phyloP scores from a whole-genome alignment of 64 coral and sea anemone genomes.

The Dendronephthya gigantea region DNA sequence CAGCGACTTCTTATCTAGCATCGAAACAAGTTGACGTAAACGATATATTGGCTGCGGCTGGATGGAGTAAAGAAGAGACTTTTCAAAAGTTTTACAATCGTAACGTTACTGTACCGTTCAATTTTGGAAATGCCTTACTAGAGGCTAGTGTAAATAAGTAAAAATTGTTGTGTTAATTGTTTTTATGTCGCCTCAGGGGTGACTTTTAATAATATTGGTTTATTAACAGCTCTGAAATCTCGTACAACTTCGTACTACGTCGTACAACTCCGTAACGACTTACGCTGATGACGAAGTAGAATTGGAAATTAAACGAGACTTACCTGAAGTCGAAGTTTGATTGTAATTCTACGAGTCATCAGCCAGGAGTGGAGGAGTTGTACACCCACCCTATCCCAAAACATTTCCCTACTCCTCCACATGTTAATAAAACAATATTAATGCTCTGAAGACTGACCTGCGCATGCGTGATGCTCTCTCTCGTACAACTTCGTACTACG shows the following conservation, averaged over 20 bases:
- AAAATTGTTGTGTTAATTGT: background rate
- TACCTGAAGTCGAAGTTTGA: no score
- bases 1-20: background rate
- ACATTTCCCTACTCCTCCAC: background rate
- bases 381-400: background rate
- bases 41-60: background rate
- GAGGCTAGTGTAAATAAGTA: background rate
- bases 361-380: constrained; percentile 5
- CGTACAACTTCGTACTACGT: no score
- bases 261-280: no score
- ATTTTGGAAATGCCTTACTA: background rate
- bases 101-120: background rate
- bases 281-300: no score
- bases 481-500: no score
- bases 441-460: background rate
- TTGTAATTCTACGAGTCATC: constrained; percentile 2
- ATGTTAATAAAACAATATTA: background rate
- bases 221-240: constrained; percentile 1
- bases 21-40: background rate
- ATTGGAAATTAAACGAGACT: no score
- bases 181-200: background rate
- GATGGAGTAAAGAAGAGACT: background rate
- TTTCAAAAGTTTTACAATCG: background rate
- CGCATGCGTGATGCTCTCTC: background rate
- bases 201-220: background rate